Evolutionary conservation across 2,113 vertebrate species (phyloP).

Genomic region (Pollachius pollachius): DNA sequence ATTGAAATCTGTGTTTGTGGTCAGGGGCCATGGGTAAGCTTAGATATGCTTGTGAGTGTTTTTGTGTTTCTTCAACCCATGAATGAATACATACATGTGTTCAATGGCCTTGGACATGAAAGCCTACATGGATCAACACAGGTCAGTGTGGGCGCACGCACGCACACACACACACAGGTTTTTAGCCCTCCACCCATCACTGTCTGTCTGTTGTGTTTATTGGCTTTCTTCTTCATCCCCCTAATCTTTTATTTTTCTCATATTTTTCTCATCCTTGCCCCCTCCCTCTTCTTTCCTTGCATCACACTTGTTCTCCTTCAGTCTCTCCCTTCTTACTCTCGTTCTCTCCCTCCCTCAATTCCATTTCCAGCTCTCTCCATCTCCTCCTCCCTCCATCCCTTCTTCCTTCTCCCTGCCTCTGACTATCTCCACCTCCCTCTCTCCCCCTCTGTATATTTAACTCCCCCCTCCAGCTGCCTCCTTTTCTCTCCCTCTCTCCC

Average conservation of each 20-base stretch:
- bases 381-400: neutral
- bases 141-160: neutral
- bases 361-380: neutral
- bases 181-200: neutral
- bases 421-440: neutral
- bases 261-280: too few relatives aligned
- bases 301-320: neutral
- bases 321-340: neutral
- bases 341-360: neutral
- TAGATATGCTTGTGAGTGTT: neutral
- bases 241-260: too few relatives aligned
- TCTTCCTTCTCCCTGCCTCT: neutral
- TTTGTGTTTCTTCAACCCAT: neutral
- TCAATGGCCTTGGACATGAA: too few relatives aligned
- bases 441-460: conserved; percentile 1
- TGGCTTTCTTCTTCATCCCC: too few relatives aligned
- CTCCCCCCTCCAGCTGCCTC: neutral
- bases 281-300: too few relatives aligned
- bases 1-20: neutral
- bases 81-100: neutral
- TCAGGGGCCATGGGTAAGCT: neutral
- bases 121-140: too few relatives aligned
- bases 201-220: neutral
- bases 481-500: conserved; percentile 16
- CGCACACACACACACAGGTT: neutral